phyloP scores from a whole-genome alignment of 2,113 vertebrate species.

The Thryonomys swinderianus region DNA sequence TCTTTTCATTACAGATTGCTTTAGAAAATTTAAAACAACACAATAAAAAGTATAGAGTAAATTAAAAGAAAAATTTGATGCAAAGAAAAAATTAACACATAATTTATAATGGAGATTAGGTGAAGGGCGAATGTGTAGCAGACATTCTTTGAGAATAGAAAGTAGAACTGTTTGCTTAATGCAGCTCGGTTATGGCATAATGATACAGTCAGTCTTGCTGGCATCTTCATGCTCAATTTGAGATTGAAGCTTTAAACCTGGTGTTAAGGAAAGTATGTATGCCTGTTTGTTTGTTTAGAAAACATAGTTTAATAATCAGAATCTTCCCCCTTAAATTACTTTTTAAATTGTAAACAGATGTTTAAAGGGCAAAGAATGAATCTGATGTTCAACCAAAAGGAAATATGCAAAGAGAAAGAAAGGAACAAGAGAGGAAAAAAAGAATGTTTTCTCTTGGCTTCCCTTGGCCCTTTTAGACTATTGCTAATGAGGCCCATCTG shows the following conservation, averaged over 20 bases:
- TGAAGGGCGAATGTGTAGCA: background rate
- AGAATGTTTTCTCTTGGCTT: background rate
- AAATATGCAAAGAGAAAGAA: background rate
- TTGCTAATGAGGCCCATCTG: background rate
- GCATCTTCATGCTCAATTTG: background rate
- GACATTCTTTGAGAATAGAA: background rate
- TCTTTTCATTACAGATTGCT: background rate
- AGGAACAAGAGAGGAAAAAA: background rate
- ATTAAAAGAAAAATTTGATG: background rate
- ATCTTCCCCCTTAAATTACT: background rate
- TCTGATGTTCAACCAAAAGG: background rate
- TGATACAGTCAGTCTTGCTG: background rate
- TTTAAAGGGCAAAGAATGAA: constrained; percentile 11
- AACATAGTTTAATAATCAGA: background rate
- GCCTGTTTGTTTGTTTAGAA: background rate
- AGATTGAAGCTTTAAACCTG: background rate
- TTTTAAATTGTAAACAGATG: constrained; percentile 50
- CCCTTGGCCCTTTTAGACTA: background rate
- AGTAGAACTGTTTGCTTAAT: background rate
- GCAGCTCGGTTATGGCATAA: background rate
- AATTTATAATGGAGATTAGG: background rate
- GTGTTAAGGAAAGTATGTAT: background rate
- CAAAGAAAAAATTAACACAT: background rate
- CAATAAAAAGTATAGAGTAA: background rate
- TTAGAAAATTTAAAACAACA: background rate